Conservation (phyloP, 2,888 invertebrate species). For the Phytoseiulus persimilis region DNA sequence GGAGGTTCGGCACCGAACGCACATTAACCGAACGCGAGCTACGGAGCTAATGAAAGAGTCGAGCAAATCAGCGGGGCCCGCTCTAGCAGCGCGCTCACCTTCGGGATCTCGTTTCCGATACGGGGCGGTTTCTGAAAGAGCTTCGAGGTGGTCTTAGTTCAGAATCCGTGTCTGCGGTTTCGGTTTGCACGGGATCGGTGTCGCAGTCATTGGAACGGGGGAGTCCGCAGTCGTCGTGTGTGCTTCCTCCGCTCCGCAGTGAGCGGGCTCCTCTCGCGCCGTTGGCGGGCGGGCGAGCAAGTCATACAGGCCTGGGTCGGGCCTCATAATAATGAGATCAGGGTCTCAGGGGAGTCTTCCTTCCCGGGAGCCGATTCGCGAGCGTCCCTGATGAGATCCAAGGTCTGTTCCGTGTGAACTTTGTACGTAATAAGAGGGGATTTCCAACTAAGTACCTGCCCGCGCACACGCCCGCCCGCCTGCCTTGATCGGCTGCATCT, state of each 20-base stretch:
- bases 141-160: background rate
- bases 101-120: background rate
- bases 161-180: background rate
- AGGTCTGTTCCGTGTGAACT: background rate
- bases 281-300: background rate
- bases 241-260: background rate
- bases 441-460: background rate
- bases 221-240: background rate
- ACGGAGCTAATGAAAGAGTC: background rate
- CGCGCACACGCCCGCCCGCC: background rate
- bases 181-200: background rate
- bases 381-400: background rate
- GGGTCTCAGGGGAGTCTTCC: background rate
- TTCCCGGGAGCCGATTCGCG: background rate
- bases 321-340: background rate
- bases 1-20: background rate
- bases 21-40: background rate
- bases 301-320: background rate
- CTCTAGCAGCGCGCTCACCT: background rate
- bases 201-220: background rate
- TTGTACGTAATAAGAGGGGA: conserved; percentile 5
- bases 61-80: background rate
- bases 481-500: background rate
- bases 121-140: background rate
- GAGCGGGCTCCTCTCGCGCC: background rate